Evolutionary conservation across 2,113 vertebrate species (phyloP).

Genomic region (zebrafish (Danio rerio)): GRCz12tu NC_133182.1:14951001-14951500

Average conservation of each 20-base stretch:
- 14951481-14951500: too few relatives aligned
- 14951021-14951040: slow-evolving; percentile 44
- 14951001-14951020: slow-evolving; percentile 20
- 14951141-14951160: slow-evolving; percentile 54
- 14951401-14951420: not conserved
- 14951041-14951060: slow-evolving; percentile 46
- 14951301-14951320: not conserved
- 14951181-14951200: slow-evolving; percentile 31
- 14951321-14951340: not conserved
- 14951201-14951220: too few relatives aligned
- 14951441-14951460: too few relatives aligned
- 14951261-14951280: not conserved
- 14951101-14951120: slow-evolving; percentile 59
- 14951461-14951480: too few relatives aligned
- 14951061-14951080: slow-evolving; percentile 54
- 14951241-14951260: slow-evolving; percentile 7
- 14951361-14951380: not conserved
- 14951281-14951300: not conserved
- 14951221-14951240: not conserved
- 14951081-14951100: slow-evolving; percentile 52
- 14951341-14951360: not conserved
- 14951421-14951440: not conserved
- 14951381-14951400: not conserved
- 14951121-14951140: slow-evolving; percentile 61
- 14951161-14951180: slow-evolving; percentile 51